Conservation (phyloP, 2,888 invertebrate species). For the Hydroisotoma schaefferi region DNA sequence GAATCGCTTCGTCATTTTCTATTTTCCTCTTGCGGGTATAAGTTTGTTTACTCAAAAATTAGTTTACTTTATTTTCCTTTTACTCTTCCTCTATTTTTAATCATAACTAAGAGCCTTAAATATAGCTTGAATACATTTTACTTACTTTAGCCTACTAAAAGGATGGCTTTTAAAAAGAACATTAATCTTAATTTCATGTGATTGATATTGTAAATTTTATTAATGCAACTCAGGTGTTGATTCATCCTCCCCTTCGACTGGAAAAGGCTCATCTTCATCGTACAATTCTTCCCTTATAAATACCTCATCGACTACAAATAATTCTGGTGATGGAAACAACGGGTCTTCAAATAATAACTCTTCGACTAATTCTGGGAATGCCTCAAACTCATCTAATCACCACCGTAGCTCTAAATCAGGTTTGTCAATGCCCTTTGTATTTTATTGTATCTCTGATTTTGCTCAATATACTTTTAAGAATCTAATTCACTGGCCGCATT, state of each 20-base stretch:
- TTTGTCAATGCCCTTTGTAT: not conserved
- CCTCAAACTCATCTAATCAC: slow-evolving; percentile 24
- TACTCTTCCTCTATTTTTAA: too few relatives aligned
- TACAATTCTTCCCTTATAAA: slow-evolving; percentile 37
- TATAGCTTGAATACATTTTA: too few relatives aligned
- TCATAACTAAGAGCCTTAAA: too few relatives aligned
- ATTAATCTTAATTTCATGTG: slow-evolving; percentile 15
- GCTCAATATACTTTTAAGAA: not conserved
- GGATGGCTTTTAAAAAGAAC: not conserved
- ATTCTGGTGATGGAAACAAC: slow-evolving; percentile 9
- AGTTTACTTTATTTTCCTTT: too few relatives aligned
- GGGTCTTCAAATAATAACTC: not conserved
- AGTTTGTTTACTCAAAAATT: too few relatives aligned
- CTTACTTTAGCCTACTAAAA: too few relatives aligned
- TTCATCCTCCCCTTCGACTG: slow-evolving; percentile 40
- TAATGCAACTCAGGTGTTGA: slow-evolving; percentile 47
- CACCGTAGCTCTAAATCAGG: slow-evolving; percentile 16
- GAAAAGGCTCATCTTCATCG: slow-evolving; percentile 44
- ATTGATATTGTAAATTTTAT: slow-evolving; percentile 4
- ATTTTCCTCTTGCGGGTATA: too few relatives aligned
- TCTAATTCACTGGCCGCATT: too few relatives aligned
- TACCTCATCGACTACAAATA: slow-evolving; percentile 30
- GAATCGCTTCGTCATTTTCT: too few relatives aligned
- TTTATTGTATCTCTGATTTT: not conserved
- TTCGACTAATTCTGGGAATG: slow-evolving; percentile 9